Conservation (phyloP, 1,140 invertebrate species). For the Orius insidiosus region DNA sequence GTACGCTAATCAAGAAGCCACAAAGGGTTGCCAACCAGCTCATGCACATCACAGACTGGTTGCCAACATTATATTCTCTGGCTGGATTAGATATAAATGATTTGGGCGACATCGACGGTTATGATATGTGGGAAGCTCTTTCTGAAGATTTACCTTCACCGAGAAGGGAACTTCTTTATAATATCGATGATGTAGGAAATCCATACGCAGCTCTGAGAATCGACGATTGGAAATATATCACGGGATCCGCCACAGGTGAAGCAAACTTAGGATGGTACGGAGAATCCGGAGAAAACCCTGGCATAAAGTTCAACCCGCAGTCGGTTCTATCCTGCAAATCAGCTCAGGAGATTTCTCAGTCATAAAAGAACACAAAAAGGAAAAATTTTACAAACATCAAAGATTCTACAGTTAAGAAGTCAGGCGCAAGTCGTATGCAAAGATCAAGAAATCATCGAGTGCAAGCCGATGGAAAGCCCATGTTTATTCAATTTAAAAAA, state of each 20-base stretch:
- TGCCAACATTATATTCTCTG: constrained; percentile 57
- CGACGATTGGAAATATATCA: constrained; percentile 56
- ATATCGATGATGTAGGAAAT: constrained; percentile 48
- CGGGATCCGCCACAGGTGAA: constrained; percentile 33
- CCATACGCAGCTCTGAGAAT: constrained; percentile 38
- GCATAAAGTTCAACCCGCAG: constrained; percentile 26
- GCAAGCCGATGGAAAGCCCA: constrained; percentile 33
- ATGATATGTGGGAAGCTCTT: constrained; percentile 48
- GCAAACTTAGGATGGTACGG: constrained; percentile 38
- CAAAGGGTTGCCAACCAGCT: constrained; percentile 49
- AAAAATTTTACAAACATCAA: too few species aligned
- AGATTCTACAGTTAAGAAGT: constrained; percentile 27
- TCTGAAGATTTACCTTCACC: constrained; percentile 29
- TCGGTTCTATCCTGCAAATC: too few species aligned
- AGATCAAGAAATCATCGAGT: constrained; percentile 25
- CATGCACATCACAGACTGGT: constrained; percentile 71
- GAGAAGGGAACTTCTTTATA: constrained; percentile 47
- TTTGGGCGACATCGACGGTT: constrained; percentile 41
- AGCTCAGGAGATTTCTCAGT: too few species aligned
- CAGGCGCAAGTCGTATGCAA: constrained; percentile 29
- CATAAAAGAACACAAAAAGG: too few species aligned
- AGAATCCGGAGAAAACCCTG: constrained; percentile 28
- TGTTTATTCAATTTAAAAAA: constrained; percentile 54
- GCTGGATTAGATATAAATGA: constrained; percentile 25
- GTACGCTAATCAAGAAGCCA: constrained; percentile 39